A percentile compares a stretch with the other conserved stretches of the same genome.
These are phyloP conservation scores for Tethea ocularis DNA, from an alignment of 2,888 invertebrate genomes.

Conservation along the genomic window DNA sequence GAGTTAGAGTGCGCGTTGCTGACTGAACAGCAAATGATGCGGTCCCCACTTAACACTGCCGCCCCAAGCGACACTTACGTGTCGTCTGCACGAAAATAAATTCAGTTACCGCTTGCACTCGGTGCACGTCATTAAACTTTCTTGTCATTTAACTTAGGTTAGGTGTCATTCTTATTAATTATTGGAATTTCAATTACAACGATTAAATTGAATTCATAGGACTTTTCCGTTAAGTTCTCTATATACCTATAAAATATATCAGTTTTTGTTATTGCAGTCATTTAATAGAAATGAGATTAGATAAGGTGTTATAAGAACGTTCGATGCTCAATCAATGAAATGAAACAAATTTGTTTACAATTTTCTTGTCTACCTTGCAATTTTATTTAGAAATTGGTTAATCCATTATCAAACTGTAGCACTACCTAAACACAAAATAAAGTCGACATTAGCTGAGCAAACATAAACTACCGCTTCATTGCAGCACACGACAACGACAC, in stretches of 20 bases:
- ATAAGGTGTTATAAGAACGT: background rate
- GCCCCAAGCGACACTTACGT: conserved; percentile 72
- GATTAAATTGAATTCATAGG: background rate
- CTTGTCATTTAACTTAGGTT: conserved; percentile 63
- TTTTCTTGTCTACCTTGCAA: background rate
- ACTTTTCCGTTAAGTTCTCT: background rate
- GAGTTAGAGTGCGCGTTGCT: conserved; percentile 79
- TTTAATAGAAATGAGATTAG: background rate
- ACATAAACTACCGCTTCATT: conserved; percentile 32
- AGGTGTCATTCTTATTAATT: conserved; percentile 68
- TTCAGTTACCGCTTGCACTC: conserved; percentile 72
- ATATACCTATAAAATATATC: background rate
- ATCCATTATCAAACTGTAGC: background rate
- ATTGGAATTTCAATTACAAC: conserved; percentile 25
- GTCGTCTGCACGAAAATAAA: conserved; percentile 76
- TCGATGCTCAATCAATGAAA: background rate
- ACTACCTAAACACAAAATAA: background rate
- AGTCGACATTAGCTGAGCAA: conserved; percentile 20
- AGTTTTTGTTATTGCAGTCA: background rate
- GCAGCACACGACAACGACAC: conserved; percentile 28
- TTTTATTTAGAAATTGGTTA: background rate
- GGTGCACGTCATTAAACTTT: conserved; percentile 79
- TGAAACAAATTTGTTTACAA: background rate
- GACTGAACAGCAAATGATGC: conserved; percentile 82
- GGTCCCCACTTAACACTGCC: conserved; percentile 74